These are phyloP conservation scores for Lampropteryx suffumata DNA, from an alignment of 2,888 invertebrate genomes.

Conservation along the genomic window DNA sequence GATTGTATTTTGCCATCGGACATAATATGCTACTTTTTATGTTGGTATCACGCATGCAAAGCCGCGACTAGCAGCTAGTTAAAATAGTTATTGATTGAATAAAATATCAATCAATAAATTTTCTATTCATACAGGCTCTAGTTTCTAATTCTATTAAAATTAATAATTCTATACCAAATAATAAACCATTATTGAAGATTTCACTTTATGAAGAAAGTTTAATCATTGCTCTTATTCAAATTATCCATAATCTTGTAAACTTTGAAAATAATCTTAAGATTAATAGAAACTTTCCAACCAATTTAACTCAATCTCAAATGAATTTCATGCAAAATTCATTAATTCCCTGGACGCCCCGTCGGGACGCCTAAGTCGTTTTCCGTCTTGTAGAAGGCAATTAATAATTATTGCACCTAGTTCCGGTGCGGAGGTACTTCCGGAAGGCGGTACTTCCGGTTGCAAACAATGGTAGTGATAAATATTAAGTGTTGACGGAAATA, in stretches of 20 bases:
- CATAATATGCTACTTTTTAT: too few relatives aligned
- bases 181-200: background rate
- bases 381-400: constrained; percentile 66
- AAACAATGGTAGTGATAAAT: constrained; percentile 55
- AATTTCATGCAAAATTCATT: constrained; percentile 46
- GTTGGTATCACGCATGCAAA: too few relatives aligned
- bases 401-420: constrained; percentile 80
- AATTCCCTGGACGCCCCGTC: constrained; percentile 52
- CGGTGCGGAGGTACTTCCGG: constrained; percentile 67
- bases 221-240: background rate
- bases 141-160: too few relatives aligned
- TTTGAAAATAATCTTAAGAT: constrained; percentile 28
- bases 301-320: constrained; percentile 35
- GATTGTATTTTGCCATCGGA: too few relatives aligned
- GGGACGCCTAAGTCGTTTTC: constrained; percentile 60
- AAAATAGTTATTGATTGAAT: too few relatives aligned
- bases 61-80: too few relatives aligned
- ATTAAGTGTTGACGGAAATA: constrained; percentile 41
- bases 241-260: constrained; percentile 24
- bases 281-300: constrained; percentile 38
- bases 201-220: too few relatives aligned
- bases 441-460: constrained; percentile 28
- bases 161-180: too few relatives aligned
- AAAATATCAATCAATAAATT: too few relatives aligned
- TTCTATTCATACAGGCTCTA: too few relatives aligned